Evolutionary conservation across 2,797 vertebrate genomes (phyloP).

Genomic region (Coendou prehensilis): DNA sequence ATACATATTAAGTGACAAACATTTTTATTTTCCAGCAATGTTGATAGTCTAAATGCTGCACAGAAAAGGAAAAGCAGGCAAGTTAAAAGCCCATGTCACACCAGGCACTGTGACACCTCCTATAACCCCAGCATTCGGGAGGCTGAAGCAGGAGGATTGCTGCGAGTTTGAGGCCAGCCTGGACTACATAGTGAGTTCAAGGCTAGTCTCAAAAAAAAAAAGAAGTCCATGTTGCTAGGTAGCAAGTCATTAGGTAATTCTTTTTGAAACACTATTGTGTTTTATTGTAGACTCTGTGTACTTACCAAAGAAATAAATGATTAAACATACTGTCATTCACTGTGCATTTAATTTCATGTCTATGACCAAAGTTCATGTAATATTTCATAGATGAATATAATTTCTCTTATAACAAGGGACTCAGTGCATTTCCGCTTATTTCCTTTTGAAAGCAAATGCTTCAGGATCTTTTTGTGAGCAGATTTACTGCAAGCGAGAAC

Average conservation of each 20-base stretch:
- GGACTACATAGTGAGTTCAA: neutral
- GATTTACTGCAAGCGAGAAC: constrained; percentile 1
- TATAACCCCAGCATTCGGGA: neutral
- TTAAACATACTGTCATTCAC: neutral
- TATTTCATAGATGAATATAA: constrained; percentile 15
- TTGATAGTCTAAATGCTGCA: neutral
- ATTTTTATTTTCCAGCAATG: neutral
- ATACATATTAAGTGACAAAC: constrained; percentile 16
- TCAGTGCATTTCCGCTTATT: neutral
- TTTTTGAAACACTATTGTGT: constrained; percentile 1
- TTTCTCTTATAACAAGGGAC: constrained; percentile 17
- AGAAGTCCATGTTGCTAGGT: neutral
- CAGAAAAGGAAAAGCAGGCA: neutral
- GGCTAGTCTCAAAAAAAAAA: neutral
- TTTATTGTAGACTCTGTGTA: neutral
- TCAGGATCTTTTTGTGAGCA: neutral
- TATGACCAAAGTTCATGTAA: constrained; percentile 3
- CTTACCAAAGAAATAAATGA: constrained; percentile 3
- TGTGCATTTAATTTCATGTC: constrained; percentile 19
- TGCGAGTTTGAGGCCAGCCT: neutral
- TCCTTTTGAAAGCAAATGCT: constrained; percentile 36
- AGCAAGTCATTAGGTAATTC: neutral
- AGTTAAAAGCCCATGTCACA: neutral
- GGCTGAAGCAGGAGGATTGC: neutral
- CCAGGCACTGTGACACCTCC: neutral